Evolutionary conservation across 1,140 invertebrate genomes (phyloP).

Genomic region (Penaeus indicus): DNA sequence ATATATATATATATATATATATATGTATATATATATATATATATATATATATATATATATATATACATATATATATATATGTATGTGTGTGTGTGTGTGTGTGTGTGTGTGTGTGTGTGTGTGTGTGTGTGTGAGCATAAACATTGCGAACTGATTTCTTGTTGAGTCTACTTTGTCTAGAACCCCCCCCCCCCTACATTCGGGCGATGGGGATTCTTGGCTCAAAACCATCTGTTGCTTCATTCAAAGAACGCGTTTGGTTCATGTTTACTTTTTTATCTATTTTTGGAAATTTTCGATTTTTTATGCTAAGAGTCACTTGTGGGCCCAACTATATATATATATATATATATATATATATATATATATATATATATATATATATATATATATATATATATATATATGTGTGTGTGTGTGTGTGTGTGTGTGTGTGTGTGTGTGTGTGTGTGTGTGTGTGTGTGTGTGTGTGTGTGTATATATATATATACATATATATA

Average conservation of each 20-base stretch:
- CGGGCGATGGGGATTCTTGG: not conserved
- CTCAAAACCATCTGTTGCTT: too few relatives aligned
- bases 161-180: not conserved
- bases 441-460: too few relatives aligned
- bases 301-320: not conserved
- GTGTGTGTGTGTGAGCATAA: too few relatives aligned
- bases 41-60: not conserved
- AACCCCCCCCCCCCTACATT: not conserved
- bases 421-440: not conserved
- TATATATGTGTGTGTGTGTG: not conserved
- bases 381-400: not conserved
- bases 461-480: not conserved
- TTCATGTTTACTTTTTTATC: not conserved
- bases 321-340: too few relatives aligned
- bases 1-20: slow-evolving; percentile 20
- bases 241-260: too few relatives aligned
- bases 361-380: slow-evolving; percentile 7
- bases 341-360: too few relatives aligned
- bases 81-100: too few relatives aligned
- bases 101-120: too few relatives aligned
- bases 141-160: not conserved
- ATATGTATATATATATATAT: too few relatives aligned
- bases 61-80: slow-evolving; percentile 6
- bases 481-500: slow-evolving; percentile 13
- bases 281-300: not conserved